Conservation (phyloP, 2,797 vertebrate genomes). For the Eremophila alpestris region DNA sequence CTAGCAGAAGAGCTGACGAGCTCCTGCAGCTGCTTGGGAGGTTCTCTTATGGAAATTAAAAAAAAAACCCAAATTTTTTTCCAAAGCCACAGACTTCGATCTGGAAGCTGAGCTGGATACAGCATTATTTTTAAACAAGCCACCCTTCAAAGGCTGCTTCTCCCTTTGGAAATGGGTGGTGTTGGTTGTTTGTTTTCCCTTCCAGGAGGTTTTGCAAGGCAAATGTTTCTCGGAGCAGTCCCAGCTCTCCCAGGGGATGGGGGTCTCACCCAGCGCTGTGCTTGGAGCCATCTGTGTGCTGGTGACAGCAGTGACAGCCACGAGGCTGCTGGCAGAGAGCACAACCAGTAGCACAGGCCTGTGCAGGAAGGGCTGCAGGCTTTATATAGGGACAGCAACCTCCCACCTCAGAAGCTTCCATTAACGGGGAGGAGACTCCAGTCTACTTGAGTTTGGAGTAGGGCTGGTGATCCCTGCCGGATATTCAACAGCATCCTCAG, state of each 20-base stretch:
- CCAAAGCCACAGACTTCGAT: background rate
- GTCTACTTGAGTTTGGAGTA: background rate
- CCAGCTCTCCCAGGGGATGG: background rate
- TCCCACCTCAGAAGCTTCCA: background rate
- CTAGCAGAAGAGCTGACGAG: background rate
- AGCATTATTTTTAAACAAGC: background rate
- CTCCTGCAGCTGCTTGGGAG: background rate
- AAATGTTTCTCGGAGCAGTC: background rate
- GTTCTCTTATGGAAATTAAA: background rate
- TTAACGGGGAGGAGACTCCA: background rate
- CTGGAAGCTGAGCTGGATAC: background rate
- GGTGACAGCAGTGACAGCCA: background rate
- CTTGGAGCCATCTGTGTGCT: background rate
- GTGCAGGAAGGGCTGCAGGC: background rate
- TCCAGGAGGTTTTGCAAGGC: background rate
- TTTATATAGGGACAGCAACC: background rate
- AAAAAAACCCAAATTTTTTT: background rate
- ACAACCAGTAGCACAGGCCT: accelerated
- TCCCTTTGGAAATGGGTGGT: background rate
- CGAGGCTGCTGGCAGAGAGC: background rate
- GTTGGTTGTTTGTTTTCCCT: background rate
- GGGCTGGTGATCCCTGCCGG: background rate
- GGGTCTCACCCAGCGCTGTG: accelerated
- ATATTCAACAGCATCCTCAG: background rate
- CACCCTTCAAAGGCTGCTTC: background rate